These are phyloP conservation scores for Chroicocephalus ridibundus DNA, from an alignment of 2,113 vertebrate species.

Conservation along the genomic window DNA sequence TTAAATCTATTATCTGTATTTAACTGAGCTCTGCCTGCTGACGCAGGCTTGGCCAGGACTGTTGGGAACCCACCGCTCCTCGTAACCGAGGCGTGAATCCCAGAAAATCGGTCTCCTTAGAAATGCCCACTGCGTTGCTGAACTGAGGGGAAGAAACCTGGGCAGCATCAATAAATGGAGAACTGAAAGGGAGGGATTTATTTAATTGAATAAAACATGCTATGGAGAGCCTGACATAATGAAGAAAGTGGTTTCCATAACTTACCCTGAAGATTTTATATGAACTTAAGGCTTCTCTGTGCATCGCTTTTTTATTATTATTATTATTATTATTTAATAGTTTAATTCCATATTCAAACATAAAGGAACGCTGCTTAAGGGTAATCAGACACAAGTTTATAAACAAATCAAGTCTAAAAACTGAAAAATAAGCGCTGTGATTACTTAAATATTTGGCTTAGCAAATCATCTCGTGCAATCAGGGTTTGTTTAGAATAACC, in stretches of 20 bases:
- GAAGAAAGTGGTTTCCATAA: background rate
- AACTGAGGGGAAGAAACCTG: background rate
- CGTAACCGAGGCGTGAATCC: background rate
- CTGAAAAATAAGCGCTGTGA: background rate
- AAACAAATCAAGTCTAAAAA: constrained; percentile 1
- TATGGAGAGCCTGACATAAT: background rate
- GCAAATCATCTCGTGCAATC: background rate
- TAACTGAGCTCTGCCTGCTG: background rate
- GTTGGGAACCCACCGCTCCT: background rate
- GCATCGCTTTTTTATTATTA: background rate
- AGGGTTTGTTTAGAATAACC: background rate
- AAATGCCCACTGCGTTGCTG: background rate
- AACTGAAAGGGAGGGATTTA: background rate
- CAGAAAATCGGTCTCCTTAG: background rate
- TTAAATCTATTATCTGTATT: background rate
- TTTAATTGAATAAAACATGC: background rate
- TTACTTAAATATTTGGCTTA: background rate
- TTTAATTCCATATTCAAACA: background rate
- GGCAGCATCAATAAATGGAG: background rate
- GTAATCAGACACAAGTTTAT: background rate
- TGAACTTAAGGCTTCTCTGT: background rate
- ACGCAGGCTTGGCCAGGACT: background rate
- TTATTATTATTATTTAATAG: background rate
- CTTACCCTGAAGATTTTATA: background rate
- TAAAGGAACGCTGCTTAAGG: background rate